These are phyloP conservation scores for Myzus persicae DNA, from an alignment of 1,140 invertebrate species.

Conservation along the genomic window DNA sequence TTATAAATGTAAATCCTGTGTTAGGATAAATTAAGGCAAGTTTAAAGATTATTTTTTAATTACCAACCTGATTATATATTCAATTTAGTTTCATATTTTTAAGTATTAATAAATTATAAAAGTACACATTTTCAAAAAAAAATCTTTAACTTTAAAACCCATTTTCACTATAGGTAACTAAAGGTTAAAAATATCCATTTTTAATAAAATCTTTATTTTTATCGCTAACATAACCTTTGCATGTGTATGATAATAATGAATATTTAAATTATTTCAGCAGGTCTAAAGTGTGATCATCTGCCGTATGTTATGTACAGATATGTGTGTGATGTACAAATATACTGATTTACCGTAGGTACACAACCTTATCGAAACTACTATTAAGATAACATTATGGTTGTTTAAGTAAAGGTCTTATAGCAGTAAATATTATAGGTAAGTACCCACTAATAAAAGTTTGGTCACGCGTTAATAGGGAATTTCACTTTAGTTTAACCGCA, in stretches of 20 bases:
- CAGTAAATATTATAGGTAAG: not conserved
- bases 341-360: not conserved
- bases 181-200: not conserved
- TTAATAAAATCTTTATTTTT: not conserved
- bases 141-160: not conserved
- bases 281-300: not conserved
- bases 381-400: not conserved
- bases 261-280: not conserved
- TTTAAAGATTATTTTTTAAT: slow-evolving; percentile 1
- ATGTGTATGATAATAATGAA: not conserved
- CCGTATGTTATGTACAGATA: not conserved
- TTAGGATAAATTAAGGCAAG: not conserved
- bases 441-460: not conserved
- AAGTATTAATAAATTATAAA: not conserved
- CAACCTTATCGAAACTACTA: not conserved
- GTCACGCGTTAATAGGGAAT: not conserved
- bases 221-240: not conserved
- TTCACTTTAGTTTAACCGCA: not conserved
- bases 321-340: not conserved
- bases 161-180: not conserved
- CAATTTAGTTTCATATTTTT: slow-evolving; percentile 15
- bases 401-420: not conserved
- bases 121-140: not conserved
- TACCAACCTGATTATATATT: not conserved
- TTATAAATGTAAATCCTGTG: not conserved